phyloP scores from a whole-genome alignment of 2,113 vertebrate genomes.

The Leuciscus idus region DNA sequence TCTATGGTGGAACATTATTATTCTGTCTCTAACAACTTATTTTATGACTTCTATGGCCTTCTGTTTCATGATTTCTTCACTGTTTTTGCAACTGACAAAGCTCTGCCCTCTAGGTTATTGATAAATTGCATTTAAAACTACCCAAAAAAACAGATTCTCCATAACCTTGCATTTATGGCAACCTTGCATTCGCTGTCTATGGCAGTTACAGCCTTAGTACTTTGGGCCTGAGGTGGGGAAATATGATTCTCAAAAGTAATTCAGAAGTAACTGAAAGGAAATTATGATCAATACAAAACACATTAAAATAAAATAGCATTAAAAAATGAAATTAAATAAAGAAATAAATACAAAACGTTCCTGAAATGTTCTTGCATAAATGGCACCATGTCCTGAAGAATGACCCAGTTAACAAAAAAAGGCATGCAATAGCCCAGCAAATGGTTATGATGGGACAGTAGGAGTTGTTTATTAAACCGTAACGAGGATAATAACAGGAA shows the following conservation, averaged over 20 bases:
- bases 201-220: too few species aligned
- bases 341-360: too few species aligned
- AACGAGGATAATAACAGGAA: not conserved
- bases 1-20: too few species aligned
- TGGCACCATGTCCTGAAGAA: not conserved
- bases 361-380: conserved; percentile 5
- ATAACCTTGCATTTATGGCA: too few species aligned
- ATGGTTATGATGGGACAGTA: conserved; percentile 6
- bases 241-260: not conserved
- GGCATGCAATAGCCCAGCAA: not conserved
- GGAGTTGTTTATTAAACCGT: not conserved
- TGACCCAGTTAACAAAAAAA: conserved; percentile 9
- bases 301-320: not conserved
- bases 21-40: too few species aligned
- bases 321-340: not conserved
- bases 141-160: too few species aligned
- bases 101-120: too few species aligned
- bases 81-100: too few species aligned
- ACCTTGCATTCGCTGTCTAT: too few species aligned
- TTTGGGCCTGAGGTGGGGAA: not conserved
- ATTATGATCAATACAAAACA: not conserved
- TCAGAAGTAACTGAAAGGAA: not conserved
- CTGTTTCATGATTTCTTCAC: too few species aligned
- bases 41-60: too few species aligned
- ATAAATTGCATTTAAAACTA: too few species aligned